Evolutionary conservation across 2,797 vertebrate species (phyloP), one percentile per base, ranked within the genome.

Genomic region (Threskiornis aethiopicus): DNA sequence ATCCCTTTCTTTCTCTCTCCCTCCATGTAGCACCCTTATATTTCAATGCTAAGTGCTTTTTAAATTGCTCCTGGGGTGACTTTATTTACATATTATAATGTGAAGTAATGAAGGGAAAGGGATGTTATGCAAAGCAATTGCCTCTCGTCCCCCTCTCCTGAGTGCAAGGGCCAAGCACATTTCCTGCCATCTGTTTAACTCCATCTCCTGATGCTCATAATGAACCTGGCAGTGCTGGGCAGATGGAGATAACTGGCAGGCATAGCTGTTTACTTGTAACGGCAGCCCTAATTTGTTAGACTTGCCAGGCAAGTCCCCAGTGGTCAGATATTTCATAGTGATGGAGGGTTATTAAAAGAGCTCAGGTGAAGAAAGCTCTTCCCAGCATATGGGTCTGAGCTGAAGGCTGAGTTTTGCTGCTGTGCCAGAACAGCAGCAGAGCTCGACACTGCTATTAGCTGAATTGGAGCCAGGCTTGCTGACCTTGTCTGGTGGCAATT

Each of bases 151-250:
- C 82, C 81, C 77, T 97, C 96, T 96, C 89, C 85, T 47, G 70
- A 94, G 95, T 93, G 88, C 95, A 97, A 96, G 90, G 95, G 96
- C 96, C 96, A 96, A 95, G 90, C 84, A 61, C 80, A 94, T 96
- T 98, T 97, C 96, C 93, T 96, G 93, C 97, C 96, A 97, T 97
- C 97, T 97, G 96, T 97, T 97, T 97, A 94, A 93, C 93, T 96
- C 93, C 92, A 75, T 97, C 95, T 97, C 95, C 95, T 94, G 93
- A 91, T 94, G 80, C 93, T 96, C 78, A 62, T 97, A 95, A 98
- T 93, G 94, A 94, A 96, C 61, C 96, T 97, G 97, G 97, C 95
- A 97, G 90, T 66, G 82, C 69, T 18, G 78, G 84, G 86, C 96
- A 97, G 96, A 98, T 97, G 97, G 96, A 97, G 92, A 89, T 96